phyloP scores from a whole-genome alignment of 92 coral and sea anemone species.

The Palythoa grandiflora region DNA sequence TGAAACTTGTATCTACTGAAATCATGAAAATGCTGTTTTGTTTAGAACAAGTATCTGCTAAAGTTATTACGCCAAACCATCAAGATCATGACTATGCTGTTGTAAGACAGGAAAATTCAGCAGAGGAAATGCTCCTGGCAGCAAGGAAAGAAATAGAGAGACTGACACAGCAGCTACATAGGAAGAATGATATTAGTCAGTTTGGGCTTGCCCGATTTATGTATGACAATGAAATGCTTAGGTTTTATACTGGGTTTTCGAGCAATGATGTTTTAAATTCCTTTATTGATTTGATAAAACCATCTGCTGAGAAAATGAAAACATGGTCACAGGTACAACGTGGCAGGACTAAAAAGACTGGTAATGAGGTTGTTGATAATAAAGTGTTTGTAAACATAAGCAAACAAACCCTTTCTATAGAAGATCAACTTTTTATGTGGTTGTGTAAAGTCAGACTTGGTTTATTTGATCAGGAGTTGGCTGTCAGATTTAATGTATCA shows the following conservation, averaged over 20 bases:
- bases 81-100: constrained; percentile 12
- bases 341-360: neutral
- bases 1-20: neutral
- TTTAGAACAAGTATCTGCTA: constrained; percentile 5
- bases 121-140: neutral
- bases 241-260: constrained; percentile 16
- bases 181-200: neutral
- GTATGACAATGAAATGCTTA: neutral
- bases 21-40: neutral
- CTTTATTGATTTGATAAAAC: constrained; percentile 9
- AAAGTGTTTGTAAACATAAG: constrained; percentile 1
- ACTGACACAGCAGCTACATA: neutral
- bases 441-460: constrained; percentile 5
- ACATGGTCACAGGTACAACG: constrained; percentile 25
- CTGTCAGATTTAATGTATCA: constrained; percentile 21
- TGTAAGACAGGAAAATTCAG: neutral
- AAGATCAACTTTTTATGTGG: constrained; percentile 23
- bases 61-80: neutral
- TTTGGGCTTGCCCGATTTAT: neutral
- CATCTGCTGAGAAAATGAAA: constrained; percentile 1
- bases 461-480: constrained; percentile 18
- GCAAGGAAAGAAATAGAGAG: constrained; percentile 14
- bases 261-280: constrained; percentile 2
- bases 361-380: neutral
- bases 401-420: neutral